Conservation (phyloP, 1,140 invertebrate genomes). For the fruit fly (Drosophila melanogaster) region Release_6_plus_ISO1_MT NT_033777.3:6476501-6477000, state of each 20-base stretch:
- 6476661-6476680: constrained; percentile 34
- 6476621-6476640: background rate
- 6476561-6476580: constrained; percentile 40
- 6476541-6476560: constrained; percentile 7
- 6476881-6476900: constrained; percentile 68
- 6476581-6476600: constrained; percentile 73
- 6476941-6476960: constrained; percentile 23
- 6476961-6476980: constrained; percentile 35
- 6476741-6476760: constrained; percentile 60
- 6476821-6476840: constrained; percentile 55
- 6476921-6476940: constrained; percentile 50
- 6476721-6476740: constrained; percentile 78
- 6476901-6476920: constrained; percentile 50
- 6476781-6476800: constrained; percentile 57
- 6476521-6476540: constrained; percentile 76
- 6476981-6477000: constrained; percentile 32
- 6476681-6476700: constrained; percentile 77
- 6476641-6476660: background rate
- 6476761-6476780: constrained; percentile 16
- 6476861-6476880: constrained; percentile 65
- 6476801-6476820: constrained; percentile 71
- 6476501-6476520: constrained; percentile 79
- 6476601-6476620: constrained; percentile 57
- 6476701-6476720: constrained; percentile 54
- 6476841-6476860: constrained; percentile 78